Base-by-base conservation (phyloP, 2,113 vertebrate species). In the Sander lucioperca region DNA sequence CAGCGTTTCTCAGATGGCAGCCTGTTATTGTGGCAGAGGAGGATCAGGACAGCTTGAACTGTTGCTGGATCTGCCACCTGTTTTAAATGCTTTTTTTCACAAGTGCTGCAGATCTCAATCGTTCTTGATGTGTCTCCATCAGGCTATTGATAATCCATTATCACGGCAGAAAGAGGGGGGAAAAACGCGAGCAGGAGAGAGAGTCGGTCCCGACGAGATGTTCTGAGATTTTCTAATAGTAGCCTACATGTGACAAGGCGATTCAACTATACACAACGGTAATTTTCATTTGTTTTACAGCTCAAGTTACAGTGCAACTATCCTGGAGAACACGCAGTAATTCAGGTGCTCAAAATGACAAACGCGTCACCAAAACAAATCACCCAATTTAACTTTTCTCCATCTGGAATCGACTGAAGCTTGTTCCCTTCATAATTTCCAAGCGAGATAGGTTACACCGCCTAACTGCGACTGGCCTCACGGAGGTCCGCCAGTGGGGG, bases 401-500 rank as follows among this genome's bases (percentile, higher is more conserved):
- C 87, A 27, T 57, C 73, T 74, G 45, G 63, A 68, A 16, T 50
- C 56, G 61, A 85, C 53, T 43, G 80, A 59, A 18, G 67, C 73
- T 84, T 79, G 39, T 43, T 74, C 63, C 65, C 76, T 73, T 75
- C 64, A 66, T 80, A 21, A 72, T 83, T 69, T 88, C 76, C 79
- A 63, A 58, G 58, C 25, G 69, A 83, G 54, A 81, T 45, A 39
- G 80, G 68, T 85, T 83, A 72, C 70, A 64, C 75, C 63, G 79
- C 75, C 88, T 77, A 70, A 89, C 83, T 90, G 89, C 83, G 87
- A 74, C 81, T 93, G 91, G 85, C 90, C 88, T 92, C 91, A 75
- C 84, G 48, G 75, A 87, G 91, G 90, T 93, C 89, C 91, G 90
- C 82, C 79, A 23, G 78, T 27, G 78, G 71, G 66, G 82, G 78